Conservation (phyloP, 1,140 invertebrate genomes). For the Heliconius nattereri region DNA sequence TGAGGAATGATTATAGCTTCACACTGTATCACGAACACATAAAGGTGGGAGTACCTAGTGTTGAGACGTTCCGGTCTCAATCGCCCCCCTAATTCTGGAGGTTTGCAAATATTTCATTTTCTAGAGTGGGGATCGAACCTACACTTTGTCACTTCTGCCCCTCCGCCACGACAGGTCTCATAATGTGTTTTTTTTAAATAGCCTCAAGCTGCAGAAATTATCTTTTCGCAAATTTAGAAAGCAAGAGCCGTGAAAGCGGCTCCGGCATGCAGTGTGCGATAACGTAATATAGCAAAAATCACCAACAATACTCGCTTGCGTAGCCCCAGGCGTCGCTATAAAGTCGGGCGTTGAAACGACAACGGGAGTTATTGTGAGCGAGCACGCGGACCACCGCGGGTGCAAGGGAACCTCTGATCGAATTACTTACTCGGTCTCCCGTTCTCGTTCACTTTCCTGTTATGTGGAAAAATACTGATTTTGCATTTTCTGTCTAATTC, state of each 20-base stretch:
- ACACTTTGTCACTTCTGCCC: too few species aligned
- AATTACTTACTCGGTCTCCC: neutral
- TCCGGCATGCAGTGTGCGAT: conserved; percentile 59
- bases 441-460: neutral
- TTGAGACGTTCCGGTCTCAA: too few species aligned
- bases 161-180: too few species aligned
- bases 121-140: too few species aligned
- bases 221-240: conserved; percentile 72
- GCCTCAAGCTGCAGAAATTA: conserved; percentile 48
- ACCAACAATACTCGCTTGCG: conserved; percentile 57
- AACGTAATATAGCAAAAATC: conserved; percentile 70
- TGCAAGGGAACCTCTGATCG: conserved; percentile 25
- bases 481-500: neutral
- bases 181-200: conserved; percentile 17
- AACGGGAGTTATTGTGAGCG: conserved; percentile 36
- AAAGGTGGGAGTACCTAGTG: too few species aligned
- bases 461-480: conserved; percentile 3
- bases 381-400: conserved; percentile 32
- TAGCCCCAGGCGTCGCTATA: conserved; percentile 38
- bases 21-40: too few species aligned
- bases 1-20: too few species aligned
- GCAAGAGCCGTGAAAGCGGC: conserved; percentile 61
- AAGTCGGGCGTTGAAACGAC: conserved; percentile 32
- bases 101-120: too few species aligned
- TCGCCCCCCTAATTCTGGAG: too few species aligned